Conservation (phyloP, 2,888 invertebrate species). For the Petrolisthes manimaculis region DNA sequence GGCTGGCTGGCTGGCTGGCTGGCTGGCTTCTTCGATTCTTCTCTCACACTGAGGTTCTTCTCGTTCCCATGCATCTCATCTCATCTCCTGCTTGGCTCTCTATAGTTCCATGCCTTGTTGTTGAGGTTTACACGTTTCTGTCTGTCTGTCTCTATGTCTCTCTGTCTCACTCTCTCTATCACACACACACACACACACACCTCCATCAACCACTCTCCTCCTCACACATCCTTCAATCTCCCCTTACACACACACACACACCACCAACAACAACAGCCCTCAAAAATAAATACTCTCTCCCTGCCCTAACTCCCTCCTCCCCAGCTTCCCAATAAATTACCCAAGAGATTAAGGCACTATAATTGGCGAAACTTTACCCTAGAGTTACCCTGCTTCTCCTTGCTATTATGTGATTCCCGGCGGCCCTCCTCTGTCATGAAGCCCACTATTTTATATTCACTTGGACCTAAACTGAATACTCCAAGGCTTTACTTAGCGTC, state of each 20-base stretch:
- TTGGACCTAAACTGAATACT: slow-evolving; percentile 37
- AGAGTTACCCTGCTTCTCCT: slow-evolving; percentile 15
- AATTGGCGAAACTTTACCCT: slow-evolving; percentile 37
- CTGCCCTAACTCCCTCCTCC: neutral
- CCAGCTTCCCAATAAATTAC: slow-evolving; percentile 22
- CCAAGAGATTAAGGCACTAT: slow-evolving; percentile 10
- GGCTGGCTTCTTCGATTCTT: no score
- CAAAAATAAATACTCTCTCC: no score
- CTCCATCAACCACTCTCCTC: neutral
- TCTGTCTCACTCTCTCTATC: neutral
- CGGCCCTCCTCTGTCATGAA: slow-evolving; percentile 31
- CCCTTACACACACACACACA: slow-evolving; percentile 4
- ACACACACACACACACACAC: slow-evolving; percentile 9
- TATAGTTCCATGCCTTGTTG: no score
- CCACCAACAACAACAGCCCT: slow-evolving; percentile 14
- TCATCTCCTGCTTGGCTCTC: neutral
- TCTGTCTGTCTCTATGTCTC: no score
- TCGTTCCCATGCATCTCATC: no score
- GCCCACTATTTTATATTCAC: slow-evolving; percentile 31
- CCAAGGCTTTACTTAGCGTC: slow-evolving; percentile 37
- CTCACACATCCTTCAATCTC: slow-evolving; percentile 15
- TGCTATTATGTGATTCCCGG: slow-evolving; percentile 19
- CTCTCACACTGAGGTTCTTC: no score
- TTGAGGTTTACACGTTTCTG: no score
- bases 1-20: no score